A percentile compares a stretch with the other conserved stretches of the same genome.
These are phyloP conservation scores for Conus ventricosus DNA, from an alignment of 1,140 invertebrate genomes.

Conservation along the genomic window DNA sequence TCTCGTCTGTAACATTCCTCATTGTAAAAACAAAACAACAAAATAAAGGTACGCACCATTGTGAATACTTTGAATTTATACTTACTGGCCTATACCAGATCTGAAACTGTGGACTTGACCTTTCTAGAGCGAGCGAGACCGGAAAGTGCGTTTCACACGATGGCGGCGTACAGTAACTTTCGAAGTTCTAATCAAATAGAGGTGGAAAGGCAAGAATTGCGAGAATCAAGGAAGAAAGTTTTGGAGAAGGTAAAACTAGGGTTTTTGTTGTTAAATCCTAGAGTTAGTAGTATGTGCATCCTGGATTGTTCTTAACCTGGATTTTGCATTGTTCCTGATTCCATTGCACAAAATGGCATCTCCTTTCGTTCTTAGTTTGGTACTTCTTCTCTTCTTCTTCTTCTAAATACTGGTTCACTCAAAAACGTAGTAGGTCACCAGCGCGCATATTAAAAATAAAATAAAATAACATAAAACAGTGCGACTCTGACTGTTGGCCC, in stretches of 20 bases:
- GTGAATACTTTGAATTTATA: too few species aligned
- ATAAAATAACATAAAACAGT: too few species aligned
- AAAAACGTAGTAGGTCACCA: too few species aligned
- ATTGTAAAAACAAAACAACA: too few species aligned
- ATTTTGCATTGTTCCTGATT: not conserved
- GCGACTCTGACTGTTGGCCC: too few species aligned
- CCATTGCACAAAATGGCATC: not conserved
- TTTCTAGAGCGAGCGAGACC: not conserved
- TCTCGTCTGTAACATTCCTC: too few species aligned
- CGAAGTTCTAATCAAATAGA: constrained; percentile 14
- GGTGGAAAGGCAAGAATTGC: not conserved
- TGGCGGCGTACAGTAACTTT: constrained; percentile 19
- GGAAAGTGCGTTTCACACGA: not conserved
- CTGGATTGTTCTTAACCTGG: not conserved
- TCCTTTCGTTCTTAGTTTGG: not conserved
- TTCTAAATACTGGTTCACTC: not conserved
- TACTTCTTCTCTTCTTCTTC: too few species aligned
- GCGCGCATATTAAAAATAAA: not conserved
- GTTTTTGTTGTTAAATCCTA: not conserved
- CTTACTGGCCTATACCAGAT: too few species aligned
- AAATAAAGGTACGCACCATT: too few species aligned
- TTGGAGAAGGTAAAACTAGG: not conserved
- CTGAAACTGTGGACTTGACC: too few species aligned
- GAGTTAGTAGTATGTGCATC: not conserved
- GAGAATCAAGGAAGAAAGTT: not conserved